Evolutionary conservation across 2,888 invertebrate genomes (phyloP).

Genomic region (Leptopilina myrica): DNA sequence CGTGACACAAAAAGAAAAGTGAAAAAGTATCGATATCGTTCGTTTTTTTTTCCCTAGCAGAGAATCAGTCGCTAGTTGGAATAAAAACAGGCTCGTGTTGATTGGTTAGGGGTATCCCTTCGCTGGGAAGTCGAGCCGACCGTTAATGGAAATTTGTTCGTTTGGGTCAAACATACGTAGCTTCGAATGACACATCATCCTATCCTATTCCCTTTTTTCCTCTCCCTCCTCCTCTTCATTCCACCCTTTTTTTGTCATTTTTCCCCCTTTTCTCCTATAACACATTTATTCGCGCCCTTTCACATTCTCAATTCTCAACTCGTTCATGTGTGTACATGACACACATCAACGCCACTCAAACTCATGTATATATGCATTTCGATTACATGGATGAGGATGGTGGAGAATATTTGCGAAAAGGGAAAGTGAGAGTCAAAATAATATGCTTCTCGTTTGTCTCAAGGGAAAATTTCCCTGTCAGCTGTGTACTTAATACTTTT

Average conservation of each 20-base stretch:
- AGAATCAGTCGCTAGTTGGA: slow-evolving; percentile 39
- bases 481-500: no score
- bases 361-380: slow-evolving; percentile 70
- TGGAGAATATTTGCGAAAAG: slow-evolving; percentile 56
- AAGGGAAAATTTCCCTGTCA: not conserved
- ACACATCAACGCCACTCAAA: slow-evolving; percentile 61
- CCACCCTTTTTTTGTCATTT: slow-evolving; percentile 42
- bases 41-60: not conserved
- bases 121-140: slow-evolving; percentile 54
- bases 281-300: slow-evolving; percentile 52
- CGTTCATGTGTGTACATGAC: slow-evolving; percentile 42
- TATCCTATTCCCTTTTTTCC: slow-evolving; percentile 42
- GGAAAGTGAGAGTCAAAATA: slow-evolving; percentile 40
- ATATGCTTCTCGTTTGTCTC: slow-evolving; percentile 32
- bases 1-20: not conserved
- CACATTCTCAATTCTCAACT: slow-evolving; percentile 39
- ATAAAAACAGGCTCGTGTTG: slow-evolving; percentile 53
- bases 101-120: slow-evolving; percentile 52
- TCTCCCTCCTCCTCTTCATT: slow-evolving; percentile 43
- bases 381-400: slow-evolving; percentile 57
- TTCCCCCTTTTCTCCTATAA: slow-evolving; percentile 44
- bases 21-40: slow-evolving; percentile 11
- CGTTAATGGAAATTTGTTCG: slow-evolving; percentile 65
- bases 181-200: slow-evolving; percentile 54
- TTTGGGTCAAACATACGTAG: slow-evolving; percentile 59